phyloP scores from a whole-genome alignment of 2,797 vertebrate genomes.

The Orientallactaga sibirica region DNA sequence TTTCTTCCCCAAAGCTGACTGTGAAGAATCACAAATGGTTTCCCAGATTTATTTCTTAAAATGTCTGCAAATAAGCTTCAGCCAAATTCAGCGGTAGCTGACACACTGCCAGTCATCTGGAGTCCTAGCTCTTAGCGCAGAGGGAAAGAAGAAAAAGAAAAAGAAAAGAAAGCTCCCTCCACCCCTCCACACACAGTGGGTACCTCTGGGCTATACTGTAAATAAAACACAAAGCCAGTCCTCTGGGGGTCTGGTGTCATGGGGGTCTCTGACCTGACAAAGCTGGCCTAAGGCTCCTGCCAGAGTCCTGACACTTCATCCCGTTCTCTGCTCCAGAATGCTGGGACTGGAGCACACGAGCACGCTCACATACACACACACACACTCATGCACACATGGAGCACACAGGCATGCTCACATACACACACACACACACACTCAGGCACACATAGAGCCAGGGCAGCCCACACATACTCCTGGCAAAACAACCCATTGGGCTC shows the following conservation, averaged over 20 bases:
- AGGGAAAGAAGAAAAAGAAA: neutral
- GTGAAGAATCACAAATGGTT: conserved; percentile 79
- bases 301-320: rapidly evolving
- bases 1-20: conserved; percentile 59
- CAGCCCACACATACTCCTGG: neutral
- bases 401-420: no score
- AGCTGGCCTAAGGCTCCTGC: neutral
- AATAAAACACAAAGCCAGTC: neutral
- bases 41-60: conserved; percentile 82
- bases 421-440: neutral
- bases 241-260: neutral
- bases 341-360: neutral
- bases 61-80: conserved; percentile 73
- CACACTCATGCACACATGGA: neutral
- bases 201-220: neutral
- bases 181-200: neutral
- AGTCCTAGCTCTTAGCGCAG: conserved; percentile 1
- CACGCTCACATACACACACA: neutral
- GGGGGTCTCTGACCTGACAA: neutral
- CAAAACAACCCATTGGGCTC: neutral
- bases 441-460: neutral
- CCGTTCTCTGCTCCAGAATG: neutral
- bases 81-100: conserved; percentile 79
- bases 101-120: conserved; percentile 79
- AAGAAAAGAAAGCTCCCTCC: neutral